phyloP scores from a whole-genome alignment of 2,888 invertebrate genomes.

The Glyphotaelius pellucidus region DNA sequence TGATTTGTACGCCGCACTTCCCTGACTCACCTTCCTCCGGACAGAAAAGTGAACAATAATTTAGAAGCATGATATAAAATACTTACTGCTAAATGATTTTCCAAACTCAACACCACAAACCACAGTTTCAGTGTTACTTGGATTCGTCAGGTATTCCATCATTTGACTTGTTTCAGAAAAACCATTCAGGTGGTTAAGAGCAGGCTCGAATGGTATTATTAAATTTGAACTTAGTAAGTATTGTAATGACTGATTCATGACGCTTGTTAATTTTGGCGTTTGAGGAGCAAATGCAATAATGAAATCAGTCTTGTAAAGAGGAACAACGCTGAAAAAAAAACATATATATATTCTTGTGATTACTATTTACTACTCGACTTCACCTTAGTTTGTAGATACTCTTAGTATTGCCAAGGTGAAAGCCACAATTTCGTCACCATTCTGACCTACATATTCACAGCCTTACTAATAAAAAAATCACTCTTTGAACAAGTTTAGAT shows the following conservation, averaged over 20 bases:
- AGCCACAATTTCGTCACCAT: no score
- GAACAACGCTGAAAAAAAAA: not conserved
- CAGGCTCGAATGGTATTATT: not conserved
- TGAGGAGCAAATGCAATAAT: constrained; percentile 56
- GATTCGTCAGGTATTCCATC: constrained; percentile 72
- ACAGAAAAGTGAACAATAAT: not conserved
- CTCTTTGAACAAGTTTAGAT: no score
- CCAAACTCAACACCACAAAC: constrained; percentile 79
- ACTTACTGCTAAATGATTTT: constrained; percentile 72
- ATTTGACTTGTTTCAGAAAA: constrained; percentile 64
- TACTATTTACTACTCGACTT: not conserved
- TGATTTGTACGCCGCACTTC: no score
- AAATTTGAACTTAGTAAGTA: constrained; percentile 41
- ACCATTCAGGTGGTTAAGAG: constrained; percentile 36
- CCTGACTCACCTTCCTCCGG: no score
- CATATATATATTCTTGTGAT: not conserved
- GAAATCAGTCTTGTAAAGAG: not conserved
- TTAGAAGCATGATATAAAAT: not conserved
- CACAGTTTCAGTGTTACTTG: constrained; percentile 68
- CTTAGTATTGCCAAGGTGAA: no score
- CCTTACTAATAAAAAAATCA: no score
- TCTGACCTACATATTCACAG: no score
- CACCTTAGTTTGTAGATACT: no score
- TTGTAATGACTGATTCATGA: constrained; percentile 45
- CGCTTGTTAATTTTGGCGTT: constrained; percentile 63